phyloP scores from a whole-genome alignment of 2,113 vertebrate genomes.

The Guaruba guarouba region DNA sequence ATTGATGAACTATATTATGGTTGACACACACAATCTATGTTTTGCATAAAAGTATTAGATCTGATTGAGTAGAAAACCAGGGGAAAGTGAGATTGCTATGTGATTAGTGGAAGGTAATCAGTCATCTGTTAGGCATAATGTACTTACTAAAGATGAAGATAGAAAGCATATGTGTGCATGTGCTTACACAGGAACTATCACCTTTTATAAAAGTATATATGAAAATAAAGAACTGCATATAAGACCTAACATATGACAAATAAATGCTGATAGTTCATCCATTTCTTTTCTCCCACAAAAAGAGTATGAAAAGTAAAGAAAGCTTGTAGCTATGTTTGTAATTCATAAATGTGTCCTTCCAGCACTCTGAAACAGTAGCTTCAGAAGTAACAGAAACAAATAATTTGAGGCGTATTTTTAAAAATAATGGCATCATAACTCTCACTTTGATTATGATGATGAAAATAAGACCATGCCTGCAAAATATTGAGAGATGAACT shows the following conservation, averaged over 20 bases:
- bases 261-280: neutral
- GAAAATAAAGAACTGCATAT: neutral
- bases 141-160: neutral
- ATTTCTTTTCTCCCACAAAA: neutral
- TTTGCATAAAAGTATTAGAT: neutral
- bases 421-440: neutral
- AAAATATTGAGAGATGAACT: neutral
- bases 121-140: conserved; percentile 36
- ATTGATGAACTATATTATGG: neutral
- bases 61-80: conserved; percentile 29
- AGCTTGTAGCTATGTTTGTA: neutral
- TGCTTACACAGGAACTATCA: neutral
- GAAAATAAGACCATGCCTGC: neutral
- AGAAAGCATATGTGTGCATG: conserved; percentile 17
- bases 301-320: neutral
- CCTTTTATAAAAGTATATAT: neutral
- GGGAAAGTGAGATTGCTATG: neutral
- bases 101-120: conserved; percentile 54
- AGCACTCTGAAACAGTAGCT: neutral
- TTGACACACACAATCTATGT: neutral
- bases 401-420: neutral
- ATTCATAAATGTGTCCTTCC: neutral
- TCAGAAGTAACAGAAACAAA: neutral
- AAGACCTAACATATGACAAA: neutral
- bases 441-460: neutral